phyloP scores from a whole-genome alignment of 2,797 vertebrate genomes.

The Crenuchus spilurus region DNA sequence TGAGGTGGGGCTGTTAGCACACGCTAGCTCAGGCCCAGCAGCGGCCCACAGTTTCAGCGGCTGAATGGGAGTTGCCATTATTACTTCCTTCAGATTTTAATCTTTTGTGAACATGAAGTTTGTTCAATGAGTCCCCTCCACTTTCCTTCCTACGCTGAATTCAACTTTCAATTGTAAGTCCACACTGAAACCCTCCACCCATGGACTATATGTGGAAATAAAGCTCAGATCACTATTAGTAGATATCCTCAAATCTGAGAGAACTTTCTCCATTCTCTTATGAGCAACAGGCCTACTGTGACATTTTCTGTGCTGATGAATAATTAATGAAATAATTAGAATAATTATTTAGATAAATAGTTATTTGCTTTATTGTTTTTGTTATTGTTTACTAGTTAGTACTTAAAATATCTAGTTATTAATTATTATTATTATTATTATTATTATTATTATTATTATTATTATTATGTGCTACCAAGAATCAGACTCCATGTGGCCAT shows the following conservation, averaged over 20 bases:
- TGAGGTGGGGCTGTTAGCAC: conserved; percentile 53
- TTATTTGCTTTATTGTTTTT: not conserved
- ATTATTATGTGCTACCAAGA: too few species aligned
- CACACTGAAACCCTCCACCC: conserved; percentile 52
- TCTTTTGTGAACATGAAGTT: conserved; percentile 60
- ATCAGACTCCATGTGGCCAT: too few species aligned
- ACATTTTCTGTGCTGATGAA: not conserved
- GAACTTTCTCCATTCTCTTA: conserved; percentile 25
- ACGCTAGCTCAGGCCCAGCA: conserved; percentile 45
- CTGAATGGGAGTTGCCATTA: conserved; percentile 60
- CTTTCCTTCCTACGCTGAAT: conserved; percentile 60
- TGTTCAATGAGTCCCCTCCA: conserved; percentile 57
- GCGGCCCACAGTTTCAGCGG: conserved; percentile 28
- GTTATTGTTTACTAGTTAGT: too few species aligned
- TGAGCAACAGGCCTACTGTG: not conserved
- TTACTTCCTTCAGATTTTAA: conserved; percentile 58
- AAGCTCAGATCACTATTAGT: conserved; percentile 49
- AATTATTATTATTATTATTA: too few species aligned
- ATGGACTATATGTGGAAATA: conserved; percentile 59
- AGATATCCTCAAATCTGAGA: conserved; percentile 47
- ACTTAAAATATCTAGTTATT: too few species aligned
- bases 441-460: too few species aligned
- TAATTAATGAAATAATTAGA: too few species aligned
- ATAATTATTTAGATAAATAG: too few species aligned
- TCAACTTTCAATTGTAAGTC: conserved; percentile 57